Percentiles rank a stretch among this genome's conserved stretches.
These are phyloP conservation scores for Ricordea florida DNA, from an alignment of 92 coral and sea anemone species.

Conservation along the genomic window DNA sequence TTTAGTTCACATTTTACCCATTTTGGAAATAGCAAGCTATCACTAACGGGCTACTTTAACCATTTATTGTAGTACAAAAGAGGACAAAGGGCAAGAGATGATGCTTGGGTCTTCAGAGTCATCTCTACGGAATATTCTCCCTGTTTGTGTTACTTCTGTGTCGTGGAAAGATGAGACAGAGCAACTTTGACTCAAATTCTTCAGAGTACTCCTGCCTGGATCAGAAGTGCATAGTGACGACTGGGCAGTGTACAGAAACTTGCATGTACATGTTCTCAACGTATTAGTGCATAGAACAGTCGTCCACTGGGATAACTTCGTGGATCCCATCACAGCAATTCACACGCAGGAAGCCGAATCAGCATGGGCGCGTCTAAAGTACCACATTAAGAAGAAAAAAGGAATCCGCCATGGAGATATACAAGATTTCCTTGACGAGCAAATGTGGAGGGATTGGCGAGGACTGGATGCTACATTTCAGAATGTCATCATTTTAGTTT, in stretches of 20 bases:
- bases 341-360: conserved; percentile 9
- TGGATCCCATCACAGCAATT: background rate
- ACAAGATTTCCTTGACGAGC: conserved; percentile 29
- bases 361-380: conserved; percentile 3
- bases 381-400: conserved; percentile 8
- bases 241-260: background rate
- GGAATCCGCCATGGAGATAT: conserved; percentile 6
- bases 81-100: conserved; percentile 7
- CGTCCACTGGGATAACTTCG: background rate
- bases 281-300: background rate
- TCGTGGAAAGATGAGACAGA: background rate
- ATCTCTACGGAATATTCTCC: background rate
- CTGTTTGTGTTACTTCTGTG: background rate
- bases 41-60: background rate
- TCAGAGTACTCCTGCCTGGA: conserved; percentile 5
- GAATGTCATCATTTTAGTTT: background rate
- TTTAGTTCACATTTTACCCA: background rate
- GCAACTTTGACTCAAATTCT: conserved; percentile 2
- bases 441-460: conserved; percentile 30
- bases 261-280: background rate
- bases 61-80: background rate
- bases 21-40: background rate
- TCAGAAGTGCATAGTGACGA: background rate
- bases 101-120: conserved; percentile 2
- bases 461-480: background rate